Conservation (phyloP, 53 echinoderm and acorn worm genomes). For the Arbacia lixula region DNA sequence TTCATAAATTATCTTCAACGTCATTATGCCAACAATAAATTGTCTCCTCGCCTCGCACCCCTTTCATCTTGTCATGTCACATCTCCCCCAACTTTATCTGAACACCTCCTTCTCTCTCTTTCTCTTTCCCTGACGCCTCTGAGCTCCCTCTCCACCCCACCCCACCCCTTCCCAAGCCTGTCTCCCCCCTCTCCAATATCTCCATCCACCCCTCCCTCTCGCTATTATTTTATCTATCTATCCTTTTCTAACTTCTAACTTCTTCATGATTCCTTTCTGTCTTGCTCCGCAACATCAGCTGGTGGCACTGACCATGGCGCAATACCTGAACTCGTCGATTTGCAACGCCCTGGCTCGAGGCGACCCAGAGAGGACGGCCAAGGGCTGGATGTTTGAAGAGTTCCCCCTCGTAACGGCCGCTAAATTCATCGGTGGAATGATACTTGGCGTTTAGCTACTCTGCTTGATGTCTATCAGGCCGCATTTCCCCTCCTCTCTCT, state of each 20-base stretch:
- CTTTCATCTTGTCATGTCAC: neutral
- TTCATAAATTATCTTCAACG: too few species aligned
- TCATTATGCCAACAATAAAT: neutral
- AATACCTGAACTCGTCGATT: slow-evolving; percentile 79
- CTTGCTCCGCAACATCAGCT: slow-evolving; percentile 1
- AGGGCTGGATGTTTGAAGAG: slow-evolving; percentile 71
- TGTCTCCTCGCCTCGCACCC: neutral
- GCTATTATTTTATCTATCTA: neutral
- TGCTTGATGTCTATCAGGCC: too few species aligned
- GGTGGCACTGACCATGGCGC: slow-evolving; percentile 25
- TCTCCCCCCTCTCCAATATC: neutral
- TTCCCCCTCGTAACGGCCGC: slow-evolving; percentile 27
- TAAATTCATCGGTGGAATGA: neutral
- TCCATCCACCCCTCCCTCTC: neutral
- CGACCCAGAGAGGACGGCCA: slow-evolving; percentile 57
- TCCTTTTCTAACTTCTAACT: too few species aligned
- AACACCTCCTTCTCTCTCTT: neutral
- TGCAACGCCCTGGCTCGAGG: slow-evolving; percentile 50
- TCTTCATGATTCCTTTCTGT: too few species aligned
- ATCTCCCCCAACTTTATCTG: neutral
- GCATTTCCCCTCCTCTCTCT: too few species aligned
- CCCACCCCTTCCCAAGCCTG: neutral
- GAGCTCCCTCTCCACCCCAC: neutral
- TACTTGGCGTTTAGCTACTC: too few species aligned
- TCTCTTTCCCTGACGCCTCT: neutral